Base-by-base conservation (phyloP, 2,888 invertebrate genomes). In the Bibio marci region DNA sequence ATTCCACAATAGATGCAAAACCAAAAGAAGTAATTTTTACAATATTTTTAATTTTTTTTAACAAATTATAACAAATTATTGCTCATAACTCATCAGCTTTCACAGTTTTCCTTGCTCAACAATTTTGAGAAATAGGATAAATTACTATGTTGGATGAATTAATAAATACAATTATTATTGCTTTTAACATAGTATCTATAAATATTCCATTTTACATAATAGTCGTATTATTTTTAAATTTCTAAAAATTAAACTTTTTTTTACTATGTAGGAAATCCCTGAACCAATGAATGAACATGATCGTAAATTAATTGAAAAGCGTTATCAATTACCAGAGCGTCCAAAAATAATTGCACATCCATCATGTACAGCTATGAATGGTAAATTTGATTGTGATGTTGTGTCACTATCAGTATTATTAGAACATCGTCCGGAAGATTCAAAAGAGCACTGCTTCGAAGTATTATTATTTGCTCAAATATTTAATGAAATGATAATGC, bases 401-500 rank as follows among this genome's bases (percentile, higher is more conserved):
- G 85, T 88, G 70, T 86, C 88, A 0, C 67, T 95, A 4, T 87
- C 88, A 2, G 71, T 88, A 3, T 65, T 95, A 17, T 66, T 95
- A 5, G 94, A 94, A 61, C 95, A 95, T 56, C 71, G 81, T 41
- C 78, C 81, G 39, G 88, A 90, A 51, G 94, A 94, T 58, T 88
- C 86, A 43, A 94, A 94, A 65, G n/a, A n/a, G n/a, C 80, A 85
- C 53, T 81, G 81, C 15, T 86, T 87, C 58, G 82, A 94, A 74
- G 79, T 92, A 17, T 90, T 88, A 3, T 68, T 95, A 10, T 95
- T 94, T 60, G 92, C 92, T 6, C 94, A 95, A 63, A 67, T 92
- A 3, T 91, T 95, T 62, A 88, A 91, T 55, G 94, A 95, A 64
- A 92, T 95, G 91, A 61, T 95, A 45, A 90, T 90, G 80, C 70